Evolutionary conservation across 2,797 vertebrate species (phyloP), one percentile per base, ranked within the genome.

Genomic region (Huso huso): DNA sequence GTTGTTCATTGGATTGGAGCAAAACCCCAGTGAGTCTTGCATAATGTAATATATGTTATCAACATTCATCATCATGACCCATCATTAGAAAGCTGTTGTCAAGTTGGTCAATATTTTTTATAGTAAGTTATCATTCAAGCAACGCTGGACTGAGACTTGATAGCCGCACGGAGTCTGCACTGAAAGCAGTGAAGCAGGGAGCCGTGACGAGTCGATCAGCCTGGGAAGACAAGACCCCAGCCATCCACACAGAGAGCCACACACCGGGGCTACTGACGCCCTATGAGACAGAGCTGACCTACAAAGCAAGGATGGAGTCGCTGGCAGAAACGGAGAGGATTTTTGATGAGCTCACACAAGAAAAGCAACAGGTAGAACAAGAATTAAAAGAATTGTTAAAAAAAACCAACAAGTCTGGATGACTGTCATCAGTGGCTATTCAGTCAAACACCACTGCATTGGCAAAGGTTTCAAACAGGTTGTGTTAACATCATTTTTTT

Each of bases 291-390:
- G 78, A 83, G 10, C 87, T 89, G 9, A 85, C 89, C n/a, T 82
- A 86, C 63, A 69, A 85, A 49, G 79, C 90, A 12, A 84, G 86
- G 66, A 85, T 92, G 59, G 87, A 87, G 78, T 95, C 93, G 3
- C 83, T 98, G 80, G 83, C 88, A 4, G 93, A 97, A 59, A 96
- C 92, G 0, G 96, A 99, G 74, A 91, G 85, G 60, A 90, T 95
- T 74, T 94, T 96, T 72, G 95, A 99, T 70, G 92, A 96, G 78
- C 92, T 99, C 82, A 93, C 92, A 53, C 93, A 93, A 71, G 96
- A 99, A 86, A 98, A 99, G 72, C 91, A 93, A 79, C 95, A 96
- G 95, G 96, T 94, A 87, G 82, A 79, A 12, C 23, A 37, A 37
- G 23, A 37, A 37, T 37, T 37, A 37, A 37, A 37, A 37, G 23